These are phyloP conservation scores for Sinocyclocheilus grahami DNA, from an alignment of 2,113 vertebrate genomes.

Conservation along the genomic window DNA sequence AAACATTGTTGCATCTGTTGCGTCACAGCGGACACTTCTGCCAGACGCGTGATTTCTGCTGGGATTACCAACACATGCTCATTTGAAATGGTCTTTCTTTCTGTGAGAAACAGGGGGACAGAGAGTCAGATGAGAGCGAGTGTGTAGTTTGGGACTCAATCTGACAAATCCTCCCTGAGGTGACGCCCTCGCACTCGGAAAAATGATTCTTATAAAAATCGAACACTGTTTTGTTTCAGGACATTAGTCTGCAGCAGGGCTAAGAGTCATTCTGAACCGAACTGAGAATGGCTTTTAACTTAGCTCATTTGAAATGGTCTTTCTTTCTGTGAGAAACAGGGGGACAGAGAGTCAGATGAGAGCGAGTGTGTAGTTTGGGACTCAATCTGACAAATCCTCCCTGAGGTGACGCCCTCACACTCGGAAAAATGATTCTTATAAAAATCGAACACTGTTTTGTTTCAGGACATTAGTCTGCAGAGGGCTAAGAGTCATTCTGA, in stretches of 20 bases:
- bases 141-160: not conserved
- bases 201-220: not conserved
- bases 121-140: not conserved
- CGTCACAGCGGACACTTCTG: conserved; percentile 12
- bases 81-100: not conserved
- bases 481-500: not conserved
- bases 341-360: no score
- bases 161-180: not conserved
- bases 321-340: not conserved
- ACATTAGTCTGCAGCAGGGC: not conserved
- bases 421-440: not conserved
- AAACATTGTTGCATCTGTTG: conserved; percentile 10
- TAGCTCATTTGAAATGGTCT: not conserved
- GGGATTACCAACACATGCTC: not conserved
- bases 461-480: not conserved
- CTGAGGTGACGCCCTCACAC: not conserved
- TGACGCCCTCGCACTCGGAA: not conserved
- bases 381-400: not conserved
- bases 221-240: not conserved
- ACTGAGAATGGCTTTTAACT: not conserved
- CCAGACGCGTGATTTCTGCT: conserved; percentile 15
- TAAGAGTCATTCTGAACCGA: not conserved
- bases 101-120: not conserved
- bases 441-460: not conserved
- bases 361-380: not conserved